phyloP scores from a whole-genome alignment of 2,888 invertebrate genomes.

The Stomorhina lunata region DNA sequence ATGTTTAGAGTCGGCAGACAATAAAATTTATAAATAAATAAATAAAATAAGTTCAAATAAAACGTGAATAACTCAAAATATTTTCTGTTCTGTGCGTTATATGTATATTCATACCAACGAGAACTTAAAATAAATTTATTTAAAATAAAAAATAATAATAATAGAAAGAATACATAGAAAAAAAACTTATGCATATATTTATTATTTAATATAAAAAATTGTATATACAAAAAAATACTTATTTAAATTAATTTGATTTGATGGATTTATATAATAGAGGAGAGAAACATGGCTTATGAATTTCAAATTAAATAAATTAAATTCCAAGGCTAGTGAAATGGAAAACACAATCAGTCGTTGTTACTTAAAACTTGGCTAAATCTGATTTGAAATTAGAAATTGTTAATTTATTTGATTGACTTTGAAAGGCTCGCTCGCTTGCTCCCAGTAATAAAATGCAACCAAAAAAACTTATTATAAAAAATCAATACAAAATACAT shows the following conservation, averaged over 20 bases:
- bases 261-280: too few relatives aligned
- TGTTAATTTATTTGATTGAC: slow-evolving; percentile 10
- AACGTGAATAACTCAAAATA: slow-evolving; percentile 51
- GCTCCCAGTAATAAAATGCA: not conserved
- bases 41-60: slow-evolving; percentile 45
- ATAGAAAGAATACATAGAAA: too few relatives aligned
- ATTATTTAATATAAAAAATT: too few relatives aligned
- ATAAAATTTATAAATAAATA: too few relatives aligned
- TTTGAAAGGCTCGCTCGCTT: not conserved
- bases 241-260: slow-evolving; percentile 13
- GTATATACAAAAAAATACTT: not conserved
- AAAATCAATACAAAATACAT: too few relatives aligned
- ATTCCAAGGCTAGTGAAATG: slow-evolving; percentile 57
- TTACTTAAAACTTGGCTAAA: slow-evolving; percentile 44
- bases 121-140: not conserved
- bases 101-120: not conserved
- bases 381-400: slow-evolving; percentile 50
- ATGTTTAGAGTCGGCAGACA: slow-evolving; percentile 33
- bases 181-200: too few relatives aligned
- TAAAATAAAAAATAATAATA: not conserved
- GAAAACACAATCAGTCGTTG: slow-evolving; percentile 41
- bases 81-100: slow-evolving; percentile 19
- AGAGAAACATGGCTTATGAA: slow-evolving; percentile 14
- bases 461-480: too few relatives aligned
- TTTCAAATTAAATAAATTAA: slow-evolving; percentile 34